phyloP scores from a whole-genome alignment of 1,140 invertebrate species.

The Tetramorium alpestre region DNA sequence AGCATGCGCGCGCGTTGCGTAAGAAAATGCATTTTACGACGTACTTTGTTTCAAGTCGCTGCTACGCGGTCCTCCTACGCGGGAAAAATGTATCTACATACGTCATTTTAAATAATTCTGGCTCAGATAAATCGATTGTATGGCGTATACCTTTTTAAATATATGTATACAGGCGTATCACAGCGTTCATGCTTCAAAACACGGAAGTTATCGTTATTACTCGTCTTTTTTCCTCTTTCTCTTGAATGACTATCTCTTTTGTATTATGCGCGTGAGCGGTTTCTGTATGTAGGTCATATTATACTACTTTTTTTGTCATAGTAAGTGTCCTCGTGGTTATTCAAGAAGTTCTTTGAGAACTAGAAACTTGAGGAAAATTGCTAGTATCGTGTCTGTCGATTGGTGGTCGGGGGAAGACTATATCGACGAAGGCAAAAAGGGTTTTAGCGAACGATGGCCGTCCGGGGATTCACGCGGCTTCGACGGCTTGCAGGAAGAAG shows the following conservation, averaged over 20 bases:
- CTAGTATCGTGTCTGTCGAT: slow-evolving; percentile 18
- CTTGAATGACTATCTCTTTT: slow-evolving; percentile 42
- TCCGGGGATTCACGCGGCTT: slow-evolving; percentile 44
- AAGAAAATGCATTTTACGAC: slow-evolving; percentile 25
- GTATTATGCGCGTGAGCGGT: slow-evolving; percentile 46
- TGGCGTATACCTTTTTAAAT: background rate
- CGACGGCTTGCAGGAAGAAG: slow-evolving; percentile 43
- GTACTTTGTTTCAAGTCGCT: slow-evolving; percentile 5
- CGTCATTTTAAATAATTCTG: slow-evolving; percentile 50
- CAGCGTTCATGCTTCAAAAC: background rate
- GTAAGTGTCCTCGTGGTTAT: slow-evolving; percentile 27
- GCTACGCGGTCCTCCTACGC: background rate
- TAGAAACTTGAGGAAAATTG: slow-evolving; percentile 54
- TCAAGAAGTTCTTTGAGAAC: slow-evolving; percentile 48
- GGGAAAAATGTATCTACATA: background rate
- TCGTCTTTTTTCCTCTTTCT: background rate
- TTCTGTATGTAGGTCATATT: slow-evolving; percentile 35
- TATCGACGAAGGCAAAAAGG: slow-evolving; percentile 41
- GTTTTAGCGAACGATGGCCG: slow-evolving; percentile 26
- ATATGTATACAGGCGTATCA: background rate
- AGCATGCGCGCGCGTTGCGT: background rate
- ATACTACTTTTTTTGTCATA: slow-evolving; percentile 4
- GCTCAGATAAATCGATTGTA: slow-evolving; percentile 32
- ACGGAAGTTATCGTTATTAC: slow-evolving; percentile 26
- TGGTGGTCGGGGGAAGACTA: background rate